Percentiles rank a stretch among this genome's conserved stretches.
These are phyloP conservation scores for Charina bottae DNA, from an alignment of 2,113 vertebrate genomes.

Conservation along the genomic window DNA sequence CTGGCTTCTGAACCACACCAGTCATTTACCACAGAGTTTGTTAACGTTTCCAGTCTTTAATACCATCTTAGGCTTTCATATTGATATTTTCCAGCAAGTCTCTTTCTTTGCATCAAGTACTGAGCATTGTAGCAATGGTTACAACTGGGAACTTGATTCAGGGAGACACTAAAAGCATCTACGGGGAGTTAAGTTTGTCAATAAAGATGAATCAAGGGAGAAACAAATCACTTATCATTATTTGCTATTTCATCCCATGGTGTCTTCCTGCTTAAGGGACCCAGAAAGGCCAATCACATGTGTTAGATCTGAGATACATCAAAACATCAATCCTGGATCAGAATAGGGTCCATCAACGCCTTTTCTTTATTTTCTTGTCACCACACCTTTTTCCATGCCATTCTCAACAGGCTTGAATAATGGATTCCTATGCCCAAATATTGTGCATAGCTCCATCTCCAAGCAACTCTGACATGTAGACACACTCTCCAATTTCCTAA, in stretches of 20 bases:
- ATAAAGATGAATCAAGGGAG: background rate
- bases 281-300: constrained; percentile 29
- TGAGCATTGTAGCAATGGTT: constrained; percentile 33
- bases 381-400: constrained; percentile 3
- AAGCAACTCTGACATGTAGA: constrained; percentile 18
- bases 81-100: constrained; percentile 49
- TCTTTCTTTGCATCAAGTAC: background rate
- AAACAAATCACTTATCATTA: background rate
- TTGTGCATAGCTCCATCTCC: constrained; percentile 18
- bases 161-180: background rate
- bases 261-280: constrained; percentile 40
- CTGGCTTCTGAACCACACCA: constrained; percentile 25
- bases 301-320: background rate
- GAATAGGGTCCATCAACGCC: background rate
- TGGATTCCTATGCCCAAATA: background rate
- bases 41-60: constrained; percentile 44
- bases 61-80: background rate
- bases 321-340: constrained; percentile 16
- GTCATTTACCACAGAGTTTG: constrained; percentile 36
- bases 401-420: constrained; percentile 1
- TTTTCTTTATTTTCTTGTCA: constrained; percentile 29
- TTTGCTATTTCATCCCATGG: background rate
- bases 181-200: background rate
- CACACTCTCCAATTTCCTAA: constrained; percentile 47
- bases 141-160: background rate